A percentile compares a stretch with the other conserved stretches of the same genome.
phyloP scores from a whole-genome alignment of 2,888 invertebrate species.

The Melieria crassipennis region DNA sequence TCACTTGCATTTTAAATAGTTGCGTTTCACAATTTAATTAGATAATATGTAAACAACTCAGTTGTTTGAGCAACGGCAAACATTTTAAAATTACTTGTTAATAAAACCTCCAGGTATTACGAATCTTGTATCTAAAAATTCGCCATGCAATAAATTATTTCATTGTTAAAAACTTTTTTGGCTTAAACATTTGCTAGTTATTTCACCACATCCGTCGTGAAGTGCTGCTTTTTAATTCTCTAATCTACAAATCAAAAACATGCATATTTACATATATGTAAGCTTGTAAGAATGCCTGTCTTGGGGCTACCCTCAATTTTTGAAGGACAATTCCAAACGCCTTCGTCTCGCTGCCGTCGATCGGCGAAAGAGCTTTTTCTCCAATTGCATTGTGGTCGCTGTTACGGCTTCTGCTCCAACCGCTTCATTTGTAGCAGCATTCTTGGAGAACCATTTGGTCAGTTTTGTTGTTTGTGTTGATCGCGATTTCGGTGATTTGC shows the following conservation, averaged over 20 bases:
- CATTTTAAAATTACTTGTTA: too few species aligned
- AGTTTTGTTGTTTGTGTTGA: constrained; percentile 56
- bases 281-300: too few species aligned
- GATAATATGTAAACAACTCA: background rate
- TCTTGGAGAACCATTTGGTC: constrained; percentile 59
- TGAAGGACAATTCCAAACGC: constrained; percentile 19
- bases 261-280: too few species aligned
- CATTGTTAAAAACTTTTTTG: too few species aligned
- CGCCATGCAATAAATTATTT: background rate
- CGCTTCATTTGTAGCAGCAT: constrained; percentile 27
- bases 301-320: background rate
- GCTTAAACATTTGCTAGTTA: too few species aligned
- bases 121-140: background rate
- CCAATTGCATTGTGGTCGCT: background rate
- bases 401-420: background rate
- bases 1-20: too few species aligned
- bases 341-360: background rate
- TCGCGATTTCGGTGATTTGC: constrained; percentile 58
- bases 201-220: too few species aligned
- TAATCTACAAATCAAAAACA: too few species aligned
- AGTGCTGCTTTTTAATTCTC: too few species aligned
- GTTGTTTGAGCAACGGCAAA: too few species aligned
- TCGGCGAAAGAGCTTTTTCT: too few species aligned
- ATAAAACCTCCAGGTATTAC: too few species aligned
- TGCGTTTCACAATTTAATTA: background rate